phyloP scores from a whole-genome alignment of 2,797 vertebrate species.

The Todus mexicanus region DNA sequence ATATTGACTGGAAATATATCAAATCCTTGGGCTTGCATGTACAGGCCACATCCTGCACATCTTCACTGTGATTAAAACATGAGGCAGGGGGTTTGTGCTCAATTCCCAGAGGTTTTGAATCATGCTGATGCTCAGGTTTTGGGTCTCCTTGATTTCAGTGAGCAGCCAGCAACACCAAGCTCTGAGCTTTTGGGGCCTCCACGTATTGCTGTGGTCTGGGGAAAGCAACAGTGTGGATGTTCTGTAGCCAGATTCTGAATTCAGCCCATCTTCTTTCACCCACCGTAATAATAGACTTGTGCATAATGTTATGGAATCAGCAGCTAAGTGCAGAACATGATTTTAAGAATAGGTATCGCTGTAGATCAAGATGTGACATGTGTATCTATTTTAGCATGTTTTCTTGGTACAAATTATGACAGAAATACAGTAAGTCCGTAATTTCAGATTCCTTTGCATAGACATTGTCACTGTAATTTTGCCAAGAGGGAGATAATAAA shows the following conservation, averaged over 20 bases:
- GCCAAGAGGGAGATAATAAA: conserved; percentile 58
- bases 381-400: conserved; percentile 13
- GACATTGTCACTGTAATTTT: conserved; percentile 67
- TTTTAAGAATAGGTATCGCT: conserved; percentile 35
- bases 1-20: not conserved
- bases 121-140: not conserved
- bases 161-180: not conserved
- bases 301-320: not conserved
- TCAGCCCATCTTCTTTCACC: not conserved
- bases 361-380: conserved; percentile 34
- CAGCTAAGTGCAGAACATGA: conserved; percentile 9
- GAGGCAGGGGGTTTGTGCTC: not conserved
- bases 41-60: not conserved
- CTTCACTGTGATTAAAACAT: not conserved
- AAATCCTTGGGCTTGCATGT: not conserved
- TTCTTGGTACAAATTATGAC: conserved; percentile 46
- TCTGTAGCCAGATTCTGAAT: not conserved
- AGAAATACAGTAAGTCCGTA: conserved; percentile 64
- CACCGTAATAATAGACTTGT: not conserved
- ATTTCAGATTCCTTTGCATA: conserved; percentile 61
- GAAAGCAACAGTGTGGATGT: not conserved
- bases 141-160: too few relatives aligned
- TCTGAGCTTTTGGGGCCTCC: not conserved
- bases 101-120: not conserved
- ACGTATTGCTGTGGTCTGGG: not conserved